These are phyloP conservation scores for Oryctolagus cuniculus DNA, from an alignment of 2,113 vertebrate species.

Conservation along the genomic window DNA sequence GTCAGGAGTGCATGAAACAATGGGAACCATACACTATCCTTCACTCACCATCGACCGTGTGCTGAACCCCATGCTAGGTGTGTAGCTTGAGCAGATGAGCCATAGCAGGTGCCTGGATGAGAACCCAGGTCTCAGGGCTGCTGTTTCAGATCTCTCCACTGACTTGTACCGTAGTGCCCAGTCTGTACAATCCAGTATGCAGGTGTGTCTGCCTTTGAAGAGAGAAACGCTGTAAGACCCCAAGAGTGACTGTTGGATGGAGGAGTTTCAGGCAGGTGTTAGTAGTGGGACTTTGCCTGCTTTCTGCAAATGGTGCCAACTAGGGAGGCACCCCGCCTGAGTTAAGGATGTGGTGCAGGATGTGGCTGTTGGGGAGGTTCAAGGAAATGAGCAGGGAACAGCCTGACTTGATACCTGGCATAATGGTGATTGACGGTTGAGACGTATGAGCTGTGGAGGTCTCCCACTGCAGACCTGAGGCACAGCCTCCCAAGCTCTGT, in stretches of 20 bases:
- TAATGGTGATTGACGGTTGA: not conserved
- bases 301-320: not conserved
- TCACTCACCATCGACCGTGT: not conserved
- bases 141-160: not conserved
- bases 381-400: not conserved
- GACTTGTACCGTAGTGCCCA: too few relatives aligned
- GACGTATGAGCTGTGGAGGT: not conserved
- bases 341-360: not conserved
- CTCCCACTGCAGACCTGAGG: not conserved
- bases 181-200: not conserved
- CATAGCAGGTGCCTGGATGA: not conserved
- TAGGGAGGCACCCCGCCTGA: not conserved
- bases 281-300: not conserved
- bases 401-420: not conserved
- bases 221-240: not conserved
- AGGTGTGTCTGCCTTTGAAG: not conserved
- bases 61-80: not conserved
- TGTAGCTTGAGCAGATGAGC: not conserved
- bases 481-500: not conserved
- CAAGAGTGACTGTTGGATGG: not conserved
- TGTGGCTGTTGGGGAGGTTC: not conserved
- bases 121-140: not conserved
- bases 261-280: not conserved
- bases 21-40: not conserved
- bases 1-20: not conserved